phyloP scores from a whole-genome alignment of 37 sponge, comb jelly and placozoan genomes.

The Cladorhizidae sp. region DNA sequence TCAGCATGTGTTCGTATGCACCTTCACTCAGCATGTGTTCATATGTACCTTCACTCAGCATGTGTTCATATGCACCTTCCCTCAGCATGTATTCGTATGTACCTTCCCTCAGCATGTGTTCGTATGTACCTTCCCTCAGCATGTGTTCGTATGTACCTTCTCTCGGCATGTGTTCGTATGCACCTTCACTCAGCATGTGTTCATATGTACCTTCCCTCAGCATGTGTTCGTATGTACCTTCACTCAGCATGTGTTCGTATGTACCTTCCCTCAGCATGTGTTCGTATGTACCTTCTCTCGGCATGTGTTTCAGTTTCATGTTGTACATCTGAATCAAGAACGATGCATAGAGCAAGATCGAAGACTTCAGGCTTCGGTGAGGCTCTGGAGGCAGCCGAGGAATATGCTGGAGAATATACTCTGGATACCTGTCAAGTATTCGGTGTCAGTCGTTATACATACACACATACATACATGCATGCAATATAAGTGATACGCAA shows the following conservation, averaged over 20 bases:
- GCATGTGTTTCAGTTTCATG: constrained; percentile 7
- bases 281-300: constrained; percentile 39
- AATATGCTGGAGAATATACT: constrained; percentile 51
- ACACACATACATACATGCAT: constrained; percentile 11
- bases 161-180: constrained; percentile 10
- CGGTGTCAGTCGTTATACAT: not conserved
- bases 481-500: too few species aligned
- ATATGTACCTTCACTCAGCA: constrained; percentile 41
- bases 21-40: constrained; percentile 33
- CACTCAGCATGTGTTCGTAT: constrained; percentile 10
- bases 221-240: constrained; percentile 30
- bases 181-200: constrained; percentile 35
- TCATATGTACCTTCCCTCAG: constrained; percentile 38
- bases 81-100: constrained; percentile 4
- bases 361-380: constrained; percentile 24
- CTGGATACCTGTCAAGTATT: constrained; percentile 36
- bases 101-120: constrained; percentile 37
- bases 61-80: constrained; percentile 28
- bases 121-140: constrained; percentile 33
- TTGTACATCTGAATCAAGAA: constrained; percentile 43
- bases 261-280: constrained; percentile 35
- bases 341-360: constrained; percentile 30
- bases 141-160: constrained; percentile 36
- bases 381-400: constrained; percentile 29
- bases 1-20: constrained; percentile 10